Base-by-base conservation (phyloP, 2,888 invertebrate species). In the Oxyteleia sp. region DNA sequence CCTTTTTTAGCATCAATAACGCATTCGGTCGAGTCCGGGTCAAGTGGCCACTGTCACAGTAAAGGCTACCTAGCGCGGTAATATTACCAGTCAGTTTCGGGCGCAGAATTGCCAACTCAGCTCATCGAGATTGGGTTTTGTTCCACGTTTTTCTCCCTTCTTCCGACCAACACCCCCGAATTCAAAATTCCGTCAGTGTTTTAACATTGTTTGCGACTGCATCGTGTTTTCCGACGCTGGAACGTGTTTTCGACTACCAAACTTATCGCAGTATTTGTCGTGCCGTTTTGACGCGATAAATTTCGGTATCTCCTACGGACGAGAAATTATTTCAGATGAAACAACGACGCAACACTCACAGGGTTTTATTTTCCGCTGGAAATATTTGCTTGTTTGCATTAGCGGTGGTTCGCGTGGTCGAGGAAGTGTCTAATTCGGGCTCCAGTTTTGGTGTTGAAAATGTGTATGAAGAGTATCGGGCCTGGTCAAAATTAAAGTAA, bases 91-190 rank as follows among this genome's bases (percentile, higher is more conserved):
- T 85, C 85, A 85, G 87, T 89, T 85, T 89, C 83, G 87, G 81
- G 59, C 86, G 82, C 74, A 85, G 85, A 90, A 89, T 89, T 85
- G 89, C 87, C 87, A 81, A 88, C 89, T 91, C 91, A 91, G 90
- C 89, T 89, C 88, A 87, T 91, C 81, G 87, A 84, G 88, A 88
- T 86, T 87, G 85, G 86, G 89, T 87, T 90, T 88, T 87, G 88
- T 89, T 87, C 87, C 85, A 82, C 64, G 35, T 74, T 69, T 38
- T 23, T 43, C 38, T 49, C 49, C 38, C 51, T n/a, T 55, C 49
- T 15, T 66, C 47, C 61, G 16, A 10, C 18, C 63, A 35, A 53
- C 47, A 49, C n/a, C n/a, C 29, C 26, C 18, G 72, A 41, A 41
- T 26, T 55, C 68, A 69, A 57, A 72, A 72, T 63, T 43, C 61